phyloP scores from a whole-genome alignment of 1,140 invertebrate genomes.

The Campodea augens region DNA sequence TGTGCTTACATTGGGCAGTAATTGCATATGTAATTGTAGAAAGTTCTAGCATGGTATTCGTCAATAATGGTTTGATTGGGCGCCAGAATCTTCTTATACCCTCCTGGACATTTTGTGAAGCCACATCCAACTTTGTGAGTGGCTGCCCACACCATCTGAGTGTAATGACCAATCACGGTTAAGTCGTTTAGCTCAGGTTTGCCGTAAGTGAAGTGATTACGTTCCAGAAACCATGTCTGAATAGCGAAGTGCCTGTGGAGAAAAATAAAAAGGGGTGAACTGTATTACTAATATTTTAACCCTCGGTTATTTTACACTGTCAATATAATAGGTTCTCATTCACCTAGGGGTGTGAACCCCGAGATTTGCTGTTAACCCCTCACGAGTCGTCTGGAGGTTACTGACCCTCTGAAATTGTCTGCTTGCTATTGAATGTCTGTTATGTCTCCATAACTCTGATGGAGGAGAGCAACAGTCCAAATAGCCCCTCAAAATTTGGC shows the following conservation, averaged over 20 bases:
- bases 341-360: background rate
- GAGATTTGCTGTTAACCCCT: background rate
- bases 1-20: conserved; percentile 62
- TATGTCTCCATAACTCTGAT: no score
- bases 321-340: background rate
- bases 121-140: conserved; percentile 60
- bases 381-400: background rate
- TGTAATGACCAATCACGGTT: conserved; percentile 52
- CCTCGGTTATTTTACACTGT: no score
- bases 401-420: no score
- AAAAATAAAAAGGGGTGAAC: background rate
- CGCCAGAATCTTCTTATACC: conserved; percentile 24
- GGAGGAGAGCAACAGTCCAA: no score
- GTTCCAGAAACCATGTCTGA: conserved; percentile 57
- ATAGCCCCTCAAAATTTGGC: no score
- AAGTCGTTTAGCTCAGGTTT: conserved; percentile 39
- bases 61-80: background rate
- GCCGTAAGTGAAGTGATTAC: conserved; percentile 51
- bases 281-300: background rate
- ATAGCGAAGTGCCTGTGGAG: conserved; percentile 51
- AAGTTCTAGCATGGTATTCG: conserved; percentile 28
- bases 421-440: no score
- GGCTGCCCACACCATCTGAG: conserved; percentile 64
- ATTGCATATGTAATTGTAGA: conserved; percentile 70
- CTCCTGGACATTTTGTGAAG: conserved; percentile 39